Percentiles rank a stretch among this genome's conserved stretches.
These are phyloP conservation scores for Ceriagrion tenellum DNA, from an alignment of 2,888 invertebrate species.

Conservation along the genomic window DNA sequence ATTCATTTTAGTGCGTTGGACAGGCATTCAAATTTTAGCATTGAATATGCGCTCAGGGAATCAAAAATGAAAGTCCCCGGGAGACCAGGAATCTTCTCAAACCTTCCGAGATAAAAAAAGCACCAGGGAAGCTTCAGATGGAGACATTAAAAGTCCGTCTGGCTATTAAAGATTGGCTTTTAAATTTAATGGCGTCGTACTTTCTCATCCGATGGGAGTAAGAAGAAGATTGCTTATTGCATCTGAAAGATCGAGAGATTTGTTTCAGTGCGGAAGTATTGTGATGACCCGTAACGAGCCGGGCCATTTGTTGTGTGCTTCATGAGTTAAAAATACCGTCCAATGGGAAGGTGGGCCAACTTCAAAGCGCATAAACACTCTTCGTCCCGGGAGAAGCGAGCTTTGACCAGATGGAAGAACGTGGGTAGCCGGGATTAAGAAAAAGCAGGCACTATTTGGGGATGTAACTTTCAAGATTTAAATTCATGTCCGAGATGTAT, in stretches of 20 bases:
- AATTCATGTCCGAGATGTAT: not conserved
- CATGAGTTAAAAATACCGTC: not conserved
- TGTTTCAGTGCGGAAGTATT: not conserved
- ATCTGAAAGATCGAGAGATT: not conserved
- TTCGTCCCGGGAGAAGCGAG: not conserved
- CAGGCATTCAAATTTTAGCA: too few species aligned
- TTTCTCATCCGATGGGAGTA: not conserved
- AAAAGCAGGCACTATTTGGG: not conserved
- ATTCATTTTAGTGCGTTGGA: too few species aligned
- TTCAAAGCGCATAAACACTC: not conserved
- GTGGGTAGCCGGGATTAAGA: not conserved
- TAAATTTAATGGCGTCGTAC: not conserved
- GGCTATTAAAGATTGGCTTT: not conserved
- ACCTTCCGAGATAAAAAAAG: too few species aligned
- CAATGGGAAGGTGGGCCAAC: not conserved
- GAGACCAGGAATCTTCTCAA: too few species aligned
- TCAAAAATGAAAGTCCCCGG: too few species aligned
- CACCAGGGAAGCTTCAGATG: not conserved
- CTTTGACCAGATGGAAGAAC: too few species aligned
- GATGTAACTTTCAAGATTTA: not conserved
- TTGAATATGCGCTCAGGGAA: too few species aligned
- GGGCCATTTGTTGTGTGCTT: not conserved
- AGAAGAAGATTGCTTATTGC: not conserved
- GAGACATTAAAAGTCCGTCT: not conserved
- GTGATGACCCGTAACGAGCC: not conserved